Percentiles rank a stretch among this genome's conserved stretches.
Conservation (phyloP, 2,797 vertebrate genomes). For the Cirrhinus mrigala region DNA sequence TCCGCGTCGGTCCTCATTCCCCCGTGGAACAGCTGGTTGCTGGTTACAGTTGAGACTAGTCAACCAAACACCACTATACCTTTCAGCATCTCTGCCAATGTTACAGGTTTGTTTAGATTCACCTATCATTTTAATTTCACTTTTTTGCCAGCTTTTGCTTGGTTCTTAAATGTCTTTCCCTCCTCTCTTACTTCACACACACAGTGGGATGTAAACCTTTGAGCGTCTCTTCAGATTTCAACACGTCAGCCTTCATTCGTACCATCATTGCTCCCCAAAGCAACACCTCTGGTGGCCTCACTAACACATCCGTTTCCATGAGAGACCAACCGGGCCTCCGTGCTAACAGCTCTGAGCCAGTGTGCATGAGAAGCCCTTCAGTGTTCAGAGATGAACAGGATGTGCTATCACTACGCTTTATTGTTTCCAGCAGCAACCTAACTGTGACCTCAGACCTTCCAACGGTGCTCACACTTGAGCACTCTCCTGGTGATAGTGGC, state of each 20-base stretch:
- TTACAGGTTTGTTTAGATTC: constrained; percentile 80
- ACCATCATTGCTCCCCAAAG: constrained; percentile 62
- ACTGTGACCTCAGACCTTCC: constrained; percentile 75
- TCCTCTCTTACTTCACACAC: background rate
- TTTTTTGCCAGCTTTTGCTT: background rate
- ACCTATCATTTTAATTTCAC: background rate
- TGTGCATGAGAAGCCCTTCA: constrained; percentile 82
- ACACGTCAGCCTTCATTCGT: constrained; percentile 53
- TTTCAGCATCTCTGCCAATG: constrained; percentile 79
- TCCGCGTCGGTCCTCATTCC: constrained; percentile 77
- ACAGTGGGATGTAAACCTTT: constrained; percentile 86
- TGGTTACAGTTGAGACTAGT: constrained; percentile 81
- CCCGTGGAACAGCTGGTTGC: constrained; percentile 91
- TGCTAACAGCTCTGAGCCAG: constrained; percentile 41
- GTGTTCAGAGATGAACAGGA: constrained; percentile 88
- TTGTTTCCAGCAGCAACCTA: constrained; percentile 76
- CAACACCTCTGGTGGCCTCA: constrained; percentile 67
- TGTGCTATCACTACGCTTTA: constrained; percentile 85
- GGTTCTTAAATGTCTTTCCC: background rate
- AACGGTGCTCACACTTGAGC: constrained; percentile 81
- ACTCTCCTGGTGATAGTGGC: constrained; percentile 82
- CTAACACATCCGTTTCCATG: constrained; percentile 64
- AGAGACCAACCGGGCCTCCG: constrained; percentile 43
- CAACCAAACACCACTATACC: constrained; percentile 69
- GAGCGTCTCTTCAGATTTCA: constrained; percentile 72